Conservation (phyloP, 2,797 vertebrate genomes). For the Amblyraja radiata region DNA sequence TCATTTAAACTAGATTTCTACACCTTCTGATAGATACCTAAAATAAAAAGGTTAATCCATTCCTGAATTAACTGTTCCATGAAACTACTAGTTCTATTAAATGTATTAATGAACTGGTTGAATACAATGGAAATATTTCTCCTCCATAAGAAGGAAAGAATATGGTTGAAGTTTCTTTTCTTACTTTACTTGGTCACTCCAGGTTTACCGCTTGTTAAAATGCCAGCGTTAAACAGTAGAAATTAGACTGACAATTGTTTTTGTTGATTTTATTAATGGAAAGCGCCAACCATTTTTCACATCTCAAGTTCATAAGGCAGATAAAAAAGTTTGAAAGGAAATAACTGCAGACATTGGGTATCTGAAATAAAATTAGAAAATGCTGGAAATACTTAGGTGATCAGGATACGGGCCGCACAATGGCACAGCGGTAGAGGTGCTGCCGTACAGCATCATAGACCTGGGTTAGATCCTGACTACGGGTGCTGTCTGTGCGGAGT, state of each 20-base stretch:
- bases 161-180: background rate
- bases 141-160: background rate
- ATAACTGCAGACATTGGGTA: no score
- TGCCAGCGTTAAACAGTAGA: constrained; percentile 41
- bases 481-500: no score
- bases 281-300: background rate
- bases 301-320: background rate
- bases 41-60: constrained; percentile 38
- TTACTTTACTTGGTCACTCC: constrained; percentile 46
- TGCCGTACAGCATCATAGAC: no score
- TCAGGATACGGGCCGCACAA: no score
- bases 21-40: constrained; percentile 34
- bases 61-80: constrained; percentile 30
- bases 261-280: background rate
- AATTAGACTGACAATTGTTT: background rate
- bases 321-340: background rate
- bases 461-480: no score
- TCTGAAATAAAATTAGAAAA: no score
- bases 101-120: constrained; percentile 33
- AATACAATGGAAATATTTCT: constrained; percentile 29
- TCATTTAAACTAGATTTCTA: constrained; percentile 36
- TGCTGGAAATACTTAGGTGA: no score
- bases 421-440: no score
- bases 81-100: constrained; percentile 34
- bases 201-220: constrained; percentile 52